Evolutionary conservation across 2,888 invertebrate genomes (phyloP).

Genomic region (Synanthedon formicaeformis): DNA sequence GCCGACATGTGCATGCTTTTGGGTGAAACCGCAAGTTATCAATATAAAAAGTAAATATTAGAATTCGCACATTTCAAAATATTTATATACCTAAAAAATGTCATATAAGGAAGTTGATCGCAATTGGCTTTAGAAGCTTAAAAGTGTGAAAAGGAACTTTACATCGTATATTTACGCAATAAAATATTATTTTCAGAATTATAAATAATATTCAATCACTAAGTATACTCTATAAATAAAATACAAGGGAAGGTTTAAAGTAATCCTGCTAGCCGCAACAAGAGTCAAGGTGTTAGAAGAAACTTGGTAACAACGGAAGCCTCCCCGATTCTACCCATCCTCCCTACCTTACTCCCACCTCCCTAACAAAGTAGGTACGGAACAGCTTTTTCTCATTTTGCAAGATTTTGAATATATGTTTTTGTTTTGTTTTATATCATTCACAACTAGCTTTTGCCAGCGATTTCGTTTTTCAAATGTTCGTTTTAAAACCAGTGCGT

Average conservation of each 20-base stretch:
- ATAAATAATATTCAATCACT: too few species aligned
- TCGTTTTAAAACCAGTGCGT: neutral
- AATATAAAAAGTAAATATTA: too few species aligned
- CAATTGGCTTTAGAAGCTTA: too few species aligned
- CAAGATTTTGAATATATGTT: neutral
- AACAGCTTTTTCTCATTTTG: neutral
- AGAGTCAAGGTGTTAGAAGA: conserved; percentile 29
- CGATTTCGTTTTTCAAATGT: neutral
- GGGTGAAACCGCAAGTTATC: too few species aligned
- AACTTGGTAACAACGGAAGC: conserved; percentile 23
- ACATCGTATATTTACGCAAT: too few species aligned
- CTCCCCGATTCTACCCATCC: neutral
- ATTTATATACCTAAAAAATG: too few species aligned
- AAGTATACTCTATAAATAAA: neutral
- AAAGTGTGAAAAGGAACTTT: too few species aligned
- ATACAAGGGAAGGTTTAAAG: conserved; percentile 7
- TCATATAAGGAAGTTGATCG: too few species aligned
- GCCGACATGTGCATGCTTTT: too few species aligned
- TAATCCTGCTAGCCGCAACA: conserved; percentile 27
- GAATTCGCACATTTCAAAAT: too few species aligned
- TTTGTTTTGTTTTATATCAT: neutral
- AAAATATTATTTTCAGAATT: too few species aligned
- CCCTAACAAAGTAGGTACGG: neutral
- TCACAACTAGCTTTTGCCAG: neutral
- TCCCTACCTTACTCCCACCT: neutral